Evolutionary conservation across 1,140 invertebrate genomes (phyloP), one percentile per base, ranked within the genome.

Genomic region (Hyphantria cunea): DNA sequence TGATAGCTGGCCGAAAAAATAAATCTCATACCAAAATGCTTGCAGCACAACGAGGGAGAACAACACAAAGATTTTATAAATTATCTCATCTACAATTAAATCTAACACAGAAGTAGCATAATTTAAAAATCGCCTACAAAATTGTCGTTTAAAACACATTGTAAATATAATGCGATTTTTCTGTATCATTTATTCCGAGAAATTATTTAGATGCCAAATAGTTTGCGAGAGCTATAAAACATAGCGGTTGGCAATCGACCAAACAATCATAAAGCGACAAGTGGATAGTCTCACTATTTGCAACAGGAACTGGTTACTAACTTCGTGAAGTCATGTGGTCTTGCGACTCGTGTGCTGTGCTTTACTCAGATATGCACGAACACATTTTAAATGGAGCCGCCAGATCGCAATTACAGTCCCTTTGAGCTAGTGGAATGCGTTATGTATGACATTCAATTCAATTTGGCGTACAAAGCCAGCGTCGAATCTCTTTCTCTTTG

Each of bases 361-460:
- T 78, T 78, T 75, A 70, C 66, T 72, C 69, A 77, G 76, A 90
- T 87, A 86, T 86, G 79, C 83, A 82, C 72, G 77, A 78, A 84
- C 86, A 88, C 85, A 78, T 88, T 90, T 85, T 82, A 86, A 90
- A 90, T 90, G 78, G 82, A 84, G 80, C 83, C 72, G 82, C 68
- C 80, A 76, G 77, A 80, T 89, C 76, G 82, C 82, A 89, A 87
- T 87, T 86, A 89, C 80, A 83, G 80, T 85, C 77, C 81, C 84
- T 90, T 87, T 89, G 86, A 84, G 82, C 80, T 81, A 69, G 72
- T 78, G 76, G 78, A 82, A 86, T 89, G 83, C 78, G 78, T 81
- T 82, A 79, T 82, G 81, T 83, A 87, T 84, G 84, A 86, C 82
- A 84, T 88, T 82, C 84, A 82, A 86, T 90, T 90, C 81, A 86